Percentiles rank a stretch among this genome's conserved stretches.
phyloP scores from a whole-genome alignment of 1,140 invertebrate genomes.

The Drosophila yakuba region DNA sequence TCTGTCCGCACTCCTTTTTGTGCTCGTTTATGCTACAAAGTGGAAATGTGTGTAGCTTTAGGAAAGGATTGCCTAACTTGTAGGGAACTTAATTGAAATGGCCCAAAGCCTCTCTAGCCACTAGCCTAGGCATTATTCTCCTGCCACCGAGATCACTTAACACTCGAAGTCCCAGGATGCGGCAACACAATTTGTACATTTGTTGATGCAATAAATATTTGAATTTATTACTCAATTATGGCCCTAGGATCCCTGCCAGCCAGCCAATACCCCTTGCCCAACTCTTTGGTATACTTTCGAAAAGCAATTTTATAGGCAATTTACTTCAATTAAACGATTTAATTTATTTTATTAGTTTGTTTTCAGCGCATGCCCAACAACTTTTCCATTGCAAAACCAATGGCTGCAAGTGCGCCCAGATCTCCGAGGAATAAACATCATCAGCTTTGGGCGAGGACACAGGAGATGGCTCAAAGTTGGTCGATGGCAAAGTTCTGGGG shows the following conservation, averaged over 20 bases:
- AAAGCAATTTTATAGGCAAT: conserved; percentile 69
- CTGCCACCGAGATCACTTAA: conserved; percentile 40
- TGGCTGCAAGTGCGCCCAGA: conserved; percentile 44
- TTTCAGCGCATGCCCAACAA: conserved; percentile 29
- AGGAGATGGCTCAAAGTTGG: not conserved
- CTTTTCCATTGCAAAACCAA: conserved; percentile 55
- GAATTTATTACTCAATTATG: conserved; percentile 72
- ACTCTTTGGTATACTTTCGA: conserved; percentile 38
- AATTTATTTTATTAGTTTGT: conserved; percentile 76
- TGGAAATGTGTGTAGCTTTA: conserved; percentile 54
- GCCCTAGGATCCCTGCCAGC: not conserved
- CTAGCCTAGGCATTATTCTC: not conserved
- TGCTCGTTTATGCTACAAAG: conserved; percentile 12
- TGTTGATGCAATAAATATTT: conserved; percentile 69
- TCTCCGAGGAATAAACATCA: conserved; percentile 22
- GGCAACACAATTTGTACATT: conserved; percentile 56
- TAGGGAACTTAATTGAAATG: conserved; percentile 66
- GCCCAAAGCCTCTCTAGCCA: conserved; percentile 8
- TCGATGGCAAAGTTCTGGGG: no score
- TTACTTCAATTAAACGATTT: conserved; percentile 75
- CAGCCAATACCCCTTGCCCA: not conserved
- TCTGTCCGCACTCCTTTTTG: no score
- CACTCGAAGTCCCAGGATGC: conserved; percentile 14
- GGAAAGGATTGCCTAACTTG: conserved; percentile 38
- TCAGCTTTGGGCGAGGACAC: not conserved